Conservation (phyloP, 1,140 invertebrate genomes). For the Helicoverpa armigera region DNA sequence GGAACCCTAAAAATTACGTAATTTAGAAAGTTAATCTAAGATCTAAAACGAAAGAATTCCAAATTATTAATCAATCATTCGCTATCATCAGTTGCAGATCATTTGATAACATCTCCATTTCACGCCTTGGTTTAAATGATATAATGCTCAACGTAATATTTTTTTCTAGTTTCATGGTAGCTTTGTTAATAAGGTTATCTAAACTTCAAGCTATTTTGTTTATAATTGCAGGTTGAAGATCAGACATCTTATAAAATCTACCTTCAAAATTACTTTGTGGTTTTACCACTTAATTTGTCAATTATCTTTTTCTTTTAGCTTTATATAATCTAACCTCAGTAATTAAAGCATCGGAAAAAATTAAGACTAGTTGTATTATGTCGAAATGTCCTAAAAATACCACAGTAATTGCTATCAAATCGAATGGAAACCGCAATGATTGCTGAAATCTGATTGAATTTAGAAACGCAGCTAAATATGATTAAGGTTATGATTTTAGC, state of each 20-base stretch:
- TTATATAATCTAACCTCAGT: too few species aligned
- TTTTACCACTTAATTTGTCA: too few species aligned
- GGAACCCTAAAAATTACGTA: too few species aligned
- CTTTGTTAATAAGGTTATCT: neutral
- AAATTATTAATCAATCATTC: too few species aligned
- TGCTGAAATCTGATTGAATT: constrained; percentile 30
- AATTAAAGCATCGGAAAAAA: neutral
- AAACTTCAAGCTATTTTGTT: neutral
- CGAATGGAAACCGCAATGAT: neutral
- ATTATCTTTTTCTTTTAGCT: too few species aligned
- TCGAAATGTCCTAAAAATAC: neutral
- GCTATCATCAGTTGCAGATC: neutral
- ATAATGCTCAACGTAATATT: neutral
- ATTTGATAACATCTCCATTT: neutral
- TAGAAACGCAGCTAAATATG: neutral
- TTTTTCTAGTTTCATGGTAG: neutral
- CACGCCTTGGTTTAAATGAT: neutral
- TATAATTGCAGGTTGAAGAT: neutral
- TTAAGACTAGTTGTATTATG: neutral
- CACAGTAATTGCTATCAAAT: neutral
- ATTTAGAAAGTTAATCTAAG: too few species aligned
- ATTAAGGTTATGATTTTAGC: neutral
- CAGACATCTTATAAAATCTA: neutral
- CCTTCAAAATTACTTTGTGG: too few species aligned
- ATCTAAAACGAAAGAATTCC: too few species aligned